Conservation (phyloP, 2,888 invertebrate species). For the Coremacera marginata region DNA sequence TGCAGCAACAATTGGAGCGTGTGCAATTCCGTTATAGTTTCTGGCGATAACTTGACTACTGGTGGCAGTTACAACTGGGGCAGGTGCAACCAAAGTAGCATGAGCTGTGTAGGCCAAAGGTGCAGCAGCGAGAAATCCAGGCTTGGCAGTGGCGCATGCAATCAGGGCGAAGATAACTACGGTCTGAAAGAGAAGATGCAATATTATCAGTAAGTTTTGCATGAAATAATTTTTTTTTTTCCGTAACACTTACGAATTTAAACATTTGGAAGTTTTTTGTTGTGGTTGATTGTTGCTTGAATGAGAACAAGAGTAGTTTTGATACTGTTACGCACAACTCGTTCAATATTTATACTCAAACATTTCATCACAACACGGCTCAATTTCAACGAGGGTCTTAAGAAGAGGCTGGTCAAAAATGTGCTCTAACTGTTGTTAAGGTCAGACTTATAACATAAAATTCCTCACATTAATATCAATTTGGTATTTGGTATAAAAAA, state of each 20-base stretch:
- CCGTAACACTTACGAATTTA: constrained; percentile 37
- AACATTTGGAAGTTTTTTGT: not conserved
- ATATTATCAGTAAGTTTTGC: not conserved
- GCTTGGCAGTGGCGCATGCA: constrained; percentile 47
- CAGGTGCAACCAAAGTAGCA: constrained; percentile 52
- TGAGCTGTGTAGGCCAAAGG: constrained; percentile 39
- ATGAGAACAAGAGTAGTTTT: not conserved
- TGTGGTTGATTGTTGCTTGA: not conserved
- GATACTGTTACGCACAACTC: not conserved
- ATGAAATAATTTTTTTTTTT: too few relatives aligned
- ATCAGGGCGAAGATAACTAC: constrained; percentile 45
- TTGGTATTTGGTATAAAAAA: too few relatives aligned
- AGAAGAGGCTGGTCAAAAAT: too few relatives aligned
- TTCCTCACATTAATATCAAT: too few relatives aligned
- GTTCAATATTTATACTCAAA: not conserved
- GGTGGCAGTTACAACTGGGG: constrained; percentile 58
- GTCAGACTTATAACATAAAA: too few relatives aligned
- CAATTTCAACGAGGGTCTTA: too few relatives aligned
- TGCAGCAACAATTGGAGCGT: constrained; percentile 52
- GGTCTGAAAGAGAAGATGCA: constrained; percentile 26
- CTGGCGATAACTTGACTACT: constrained; percentile 58
- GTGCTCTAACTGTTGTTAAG: too few relatives aligned
- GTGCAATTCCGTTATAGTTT: constrained; percentile 57
- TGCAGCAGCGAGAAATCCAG: constrained; percentile 41
- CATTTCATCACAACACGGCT: not conserved